Percentiles rank a stretch among this genome's conserved stretches.
phyloP scores from a whole-genome alignment of 2,888 invertebrate species.

The Monoplex corrugatus region DNA sequence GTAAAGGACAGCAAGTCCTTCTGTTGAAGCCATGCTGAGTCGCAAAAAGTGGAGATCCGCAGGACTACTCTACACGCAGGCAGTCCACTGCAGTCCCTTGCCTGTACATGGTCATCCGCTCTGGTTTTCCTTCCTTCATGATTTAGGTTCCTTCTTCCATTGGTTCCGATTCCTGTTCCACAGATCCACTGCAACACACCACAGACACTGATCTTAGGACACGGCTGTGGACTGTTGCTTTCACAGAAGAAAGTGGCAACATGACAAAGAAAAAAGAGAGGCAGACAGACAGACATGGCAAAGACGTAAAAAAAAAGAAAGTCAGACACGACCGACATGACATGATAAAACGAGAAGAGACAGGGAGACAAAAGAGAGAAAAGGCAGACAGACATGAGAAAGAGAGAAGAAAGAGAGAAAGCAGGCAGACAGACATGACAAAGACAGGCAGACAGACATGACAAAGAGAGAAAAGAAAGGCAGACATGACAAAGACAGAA shows the following conservation, averaged over 20 bases:
- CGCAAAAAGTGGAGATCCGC: neutral
- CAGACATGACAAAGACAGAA: neutral
- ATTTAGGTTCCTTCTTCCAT: slow-evolving; percentile 75
- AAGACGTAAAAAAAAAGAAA: no score
- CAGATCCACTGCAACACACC: slow-evolving; percentile 64
- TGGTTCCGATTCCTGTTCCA: slow-evolving; percentile 75
- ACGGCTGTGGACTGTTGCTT: neutral
- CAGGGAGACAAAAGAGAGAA: no score
- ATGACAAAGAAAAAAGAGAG: neutral
- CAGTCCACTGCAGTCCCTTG: neutral
- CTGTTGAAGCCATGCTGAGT: neutral
- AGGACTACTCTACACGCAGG: neutral
- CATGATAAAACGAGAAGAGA: no score
- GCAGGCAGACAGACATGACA: no score
- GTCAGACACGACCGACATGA: no score
- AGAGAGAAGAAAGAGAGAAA: no score
- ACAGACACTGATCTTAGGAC: no score
- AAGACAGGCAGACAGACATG: neutral
- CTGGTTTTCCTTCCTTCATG: neutral
- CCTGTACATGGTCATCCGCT: neutral
- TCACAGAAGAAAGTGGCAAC: no score
- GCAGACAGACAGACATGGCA: neutral
- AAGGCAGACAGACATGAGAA: no score
- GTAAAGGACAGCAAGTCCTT: neutral
- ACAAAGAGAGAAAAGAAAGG: neutral